Evolutionary conservation across 1,140 invertebrate genomes (phyloP).

Genomic region (Eueides isabella): DNA sequence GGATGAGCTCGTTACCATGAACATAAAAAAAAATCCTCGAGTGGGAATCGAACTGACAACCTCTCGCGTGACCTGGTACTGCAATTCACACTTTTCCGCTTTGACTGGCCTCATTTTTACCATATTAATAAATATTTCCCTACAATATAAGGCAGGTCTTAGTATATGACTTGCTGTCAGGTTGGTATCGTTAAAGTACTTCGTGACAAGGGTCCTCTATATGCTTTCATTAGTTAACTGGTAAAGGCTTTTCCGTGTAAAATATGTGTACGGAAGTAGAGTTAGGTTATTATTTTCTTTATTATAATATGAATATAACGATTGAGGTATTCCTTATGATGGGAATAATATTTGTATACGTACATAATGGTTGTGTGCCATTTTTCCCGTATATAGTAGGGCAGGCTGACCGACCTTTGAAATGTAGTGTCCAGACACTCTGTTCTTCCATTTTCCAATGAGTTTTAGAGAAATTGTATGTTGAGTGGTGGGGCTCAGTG

Average conservation of each 20-base stretch:
- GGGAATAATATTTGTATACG: background rate
- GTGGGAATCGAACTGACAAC: too few species aligned
- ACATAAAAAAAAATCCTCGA: too few species aligned
- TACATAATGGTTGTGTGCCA: background rate
- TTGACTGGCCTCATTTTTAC: background rate
- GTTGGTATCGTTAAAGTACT: background rate
- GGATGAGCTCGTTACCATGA: too few species aligned
- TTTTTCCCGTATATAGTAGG: too few species aligned
- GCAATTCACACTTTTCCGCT: background rate
- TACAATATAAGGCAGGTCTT: background rate
- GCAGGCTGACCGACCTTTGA: too few species aligned
- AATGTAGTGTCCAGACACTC: background rate
- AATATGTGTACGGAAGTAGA: background rate
- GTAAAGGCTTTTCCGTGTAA: background rate
- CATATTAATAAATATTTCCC: background rate
- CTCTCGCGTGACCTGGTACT: background rate
- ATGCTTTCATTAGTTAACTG: background rate
- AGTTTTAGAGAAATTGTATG: background rate
- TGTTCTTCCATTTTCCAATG: background rate
- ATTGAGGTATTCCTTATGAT: background rate
- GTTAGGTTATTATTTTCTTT: background rate
- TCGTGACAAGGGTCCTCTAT: slow-evolving; percentile 1
- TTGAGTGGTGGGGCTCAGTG: background rate
- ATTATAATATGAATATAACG: background rate
- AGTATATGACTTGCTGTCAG: background rate